Conservation (phyloP, 1,140 invertebrate genomes). For the Drosophila auraria region DNA sequence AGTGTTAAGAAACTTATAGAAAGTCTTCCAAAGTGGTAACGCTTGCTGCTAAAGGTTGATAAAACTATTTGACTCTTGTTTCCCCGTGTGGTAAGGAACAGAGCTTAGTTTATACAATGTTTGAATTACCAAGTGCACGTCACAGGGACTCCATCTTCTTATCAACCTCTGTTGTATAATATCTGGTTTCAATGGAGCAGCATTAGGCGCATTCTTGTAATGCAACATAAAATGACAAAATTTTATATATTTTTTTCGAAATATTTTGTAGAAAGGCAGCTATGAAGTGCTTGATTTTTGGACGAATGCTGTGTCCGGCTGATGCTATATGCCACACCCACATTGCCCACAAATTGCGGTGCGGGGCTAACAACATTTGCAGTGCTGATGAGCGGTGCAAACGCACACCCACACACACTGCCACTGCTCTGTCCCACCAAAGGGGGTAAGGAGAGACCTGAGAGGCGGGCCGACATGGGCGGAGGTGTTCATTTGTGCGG, state of each 20-base stretch:
- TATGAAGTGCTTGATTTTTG: conserved; percentile 15
- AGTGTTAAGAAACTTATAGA: too few species aligned
- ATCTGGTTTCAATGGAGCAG: not conserved
- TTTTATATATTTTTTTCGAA: conserved; percentile 6
- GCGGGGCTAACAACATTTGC: conserved; percentile 73
- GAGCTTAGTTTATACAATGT: too few species aligned
- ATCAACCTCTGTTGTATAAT: not conserved
- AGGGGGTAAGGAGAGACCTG: not conserved
- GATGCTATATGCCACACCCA: conserved; percentile 75
- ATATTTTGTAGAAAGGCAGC: conserved; percentile 31
- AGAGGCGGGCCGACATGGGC: conserved; percentile 13
- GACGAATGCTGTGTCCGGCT: conserved; percentile 73
- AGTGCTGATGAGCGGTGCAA: conserved; percentile 64
- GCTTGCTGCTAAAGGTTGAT: too few species aligned
- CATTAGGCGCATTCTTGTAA: not conserved
- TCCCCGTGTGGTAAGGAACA: too few species aligned
- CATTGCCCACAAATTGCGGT: conserved; percentile 79
- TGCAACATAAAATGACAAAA: not conserved
- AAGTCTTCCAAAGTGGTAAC: too few species aligned
- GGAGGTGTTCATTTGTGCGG: conserved; percentile 79
- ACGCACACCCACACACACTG: conserved; percentile 7
- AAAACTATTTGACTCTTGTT: too few species aligned
- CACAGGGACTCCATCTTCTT: too few species aligned
- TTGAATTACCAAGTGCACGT: too few species aligned
- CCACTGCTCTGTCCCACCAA: not conserved